A percentile compares a stretch with the other conserved stretches of the same genome.
Conservation (phyloP, 2,888 invertebrate species). For the Iselma pallidipennis region DNA sequence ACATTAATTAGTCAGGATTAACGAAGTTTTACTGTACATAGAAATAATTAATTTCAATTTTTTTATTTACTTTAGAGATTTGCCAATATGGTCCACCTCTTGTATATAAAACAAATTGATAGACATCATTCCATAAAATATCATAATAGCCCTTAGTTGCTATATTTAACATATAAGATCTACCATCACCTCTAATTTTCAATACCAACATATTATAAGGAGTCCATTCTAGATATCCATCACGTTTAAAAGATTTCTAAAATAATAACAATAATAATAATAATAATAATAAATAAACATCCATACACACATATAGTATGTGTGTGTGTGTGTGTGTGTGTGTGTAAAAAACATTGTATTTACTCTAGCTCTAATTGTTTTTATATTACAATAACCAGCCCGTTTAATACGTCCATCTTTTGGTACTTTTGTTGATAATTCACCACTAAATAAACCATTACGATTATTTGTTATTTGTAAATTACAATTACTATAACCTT, state of each 20-base stretch:
- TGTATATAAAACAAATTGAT: constrained; percentile 85
- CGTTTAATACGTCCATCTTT: constrained; percentile 79
- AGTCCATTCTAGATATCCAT: constrained; percentile 73
- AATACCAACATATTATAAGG: constrained; percentile 77
- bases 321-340: too few species aligned
- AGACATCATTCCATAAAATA: constrained; percentile 87
- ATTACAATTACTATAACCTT: constrained; percentile 74
- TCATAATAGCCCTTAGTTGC: constrained; percentile 78
- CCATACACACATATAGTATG: constrained; percentile 1
- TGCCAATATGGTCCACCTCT: constrained; percentile 99
- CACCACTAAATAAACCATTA: constrained; percentile 73
- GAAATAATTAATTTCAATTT: constrained; percentile 4
- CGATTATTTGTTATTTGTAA: constrained; percentile 70
- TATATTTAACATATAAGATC: constrained; percentile 84
- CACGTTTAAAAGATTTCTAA: constrained; percentile 81
- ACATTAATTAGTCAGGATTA: too few species aligned
- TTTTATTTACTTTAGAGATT: constrained; percentile 68
- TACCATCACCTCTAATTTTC: constrained; percentile 90
- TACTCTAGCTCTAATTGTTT: constrained; percentile 69
- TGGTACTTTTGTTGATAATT: constrained; percentile 69
- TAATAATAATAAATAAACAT: constrained; percentile 5
- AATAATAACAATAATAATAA: constrained; percentile 34
- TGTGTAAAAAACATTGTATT: constrained; percentile 34
- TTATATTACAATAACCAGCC: constrained; percentile 83
- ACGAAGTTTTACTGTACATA: too few species aligned